Evolutionary conservation across 1,140 invertebrate genomes (phyloP), one percentile per base, ranked within the genome.

Genomic region (Drosophila paulistorum): DNA sequence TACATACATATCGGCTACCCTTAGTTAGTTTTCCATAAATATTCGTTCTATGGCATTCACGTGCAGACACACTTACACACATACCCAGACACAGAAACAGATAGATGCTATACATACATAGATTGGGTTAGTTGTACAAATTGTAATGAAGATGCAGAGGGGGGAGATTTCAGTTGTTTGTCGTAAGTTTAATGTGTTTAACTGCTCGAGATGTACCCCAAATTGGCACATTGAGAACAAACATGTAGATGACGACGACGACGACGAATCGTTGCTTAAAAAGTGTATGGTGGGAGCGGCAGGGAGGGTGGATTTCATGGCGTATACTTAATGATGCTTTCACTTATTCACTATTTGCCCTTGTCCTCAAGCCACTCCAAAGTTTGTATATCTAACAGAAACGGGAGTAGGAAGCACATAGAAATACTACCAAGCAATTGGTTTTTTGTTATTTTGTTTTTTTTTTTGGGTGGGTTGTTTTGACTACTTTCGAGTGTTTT

Each of bases 371-470:
- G 1, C 45, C 45, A 37, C 35, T 37, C 17, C 23, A 51, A 3
- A 30, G 6, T 39, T 39, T 23, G 17, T 7, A 20, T 23, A 23
- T 51, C 7, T 51, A 51, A 14, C 17, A 23, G 9, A 51, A 23
- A 23, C 17, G 17, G 17, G 45, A 23, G 45, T 3, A 20, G 17
- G 7, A 20, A 48, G 45, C 61, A 54, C 58, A 41, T 57, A 48
- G 57, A 59, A 74, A 71, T 59, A 61, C 65, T 69, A 75, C 74
- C 68, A 59, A 75, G 69, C 68, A 67, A 37, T 57, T 26, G 35
- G 60, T 51, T 20, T n/a, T 13, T 42, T 58, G 54, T 57, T 14
- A 17, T 5, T 62, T 55, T 41, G 23, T 39, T 51, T 20, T n/a
- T 13, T 42, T 14, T 45, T 5, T 62, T 55, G 72, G 70, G 67